These are phyloP conservation scores for Ochlodes sylvanus DNA, from an alignment of 2,888 invertebrate genomes.

Conservation along the genomic window DNA sequence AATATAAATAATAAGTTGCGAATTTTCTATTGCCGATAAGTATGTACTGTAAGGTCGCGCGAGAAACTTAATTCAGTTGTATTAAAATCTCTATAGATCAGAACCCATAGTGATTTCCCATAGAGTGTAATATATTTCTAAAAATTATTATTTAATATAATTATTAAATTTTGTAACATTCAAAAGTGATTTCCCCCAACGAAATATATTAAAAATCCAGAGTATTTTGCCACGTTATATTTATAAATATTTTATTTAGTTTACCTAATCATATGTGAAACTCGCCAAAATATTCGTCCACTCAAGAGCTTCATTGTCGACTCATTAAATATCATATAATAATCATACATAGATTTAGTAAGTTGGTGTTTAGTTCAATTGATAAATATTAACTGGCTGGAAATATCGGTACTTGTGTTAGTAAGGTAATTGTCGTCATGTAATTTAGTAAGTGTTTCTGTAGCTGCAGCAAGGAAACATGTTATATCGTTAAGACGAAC, in stretches of 20 bases:
- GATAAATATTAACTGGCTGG: conserved; percentile 9
- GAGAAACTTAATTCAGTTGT: neutral
- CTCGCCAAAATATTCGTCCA: conserved; percentile 33
- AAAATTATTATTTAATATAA: neutral
- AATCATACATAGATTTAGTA: conserved; percentile 20
- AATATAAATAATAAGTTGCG: neutral
- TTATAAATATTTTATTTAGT: conserved; percentile 24
- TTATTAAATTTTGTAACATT: neutral
- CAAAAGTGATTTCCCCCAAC: conserved; percentile 18
- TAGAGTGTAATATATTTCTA: no score
- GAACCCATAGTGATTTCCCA: no score
- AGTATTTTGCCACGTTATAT: conserved; percentile 21
- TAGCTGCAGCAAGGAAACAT: conserved; percentile 19
- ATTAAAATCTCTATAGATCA: neutral
- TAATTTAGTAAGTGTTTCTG: conserved; percentile 21
- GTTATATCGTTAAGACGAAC: conserved; percentile 8
- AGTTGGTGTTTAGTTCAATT: conserved; percentile 15
- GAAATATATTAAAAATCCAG: conserved; percentile 19
- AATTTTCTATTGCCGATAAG: neutral
- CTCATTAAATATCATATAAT: conserved; percentile 20
- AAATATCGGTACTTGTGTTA: conserved; percentile 21
- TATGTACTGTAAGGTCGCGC: neutral
- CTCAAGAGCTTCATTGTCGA: conserved; percentile 32
- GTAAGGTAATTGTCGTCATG: conserved; percentile 19
- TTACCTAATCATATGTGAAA: conserved; percentile 24